Conservation (phyloP, 2,113 vertebrate species). For the Oenanthe melanoleuca region DNA sequence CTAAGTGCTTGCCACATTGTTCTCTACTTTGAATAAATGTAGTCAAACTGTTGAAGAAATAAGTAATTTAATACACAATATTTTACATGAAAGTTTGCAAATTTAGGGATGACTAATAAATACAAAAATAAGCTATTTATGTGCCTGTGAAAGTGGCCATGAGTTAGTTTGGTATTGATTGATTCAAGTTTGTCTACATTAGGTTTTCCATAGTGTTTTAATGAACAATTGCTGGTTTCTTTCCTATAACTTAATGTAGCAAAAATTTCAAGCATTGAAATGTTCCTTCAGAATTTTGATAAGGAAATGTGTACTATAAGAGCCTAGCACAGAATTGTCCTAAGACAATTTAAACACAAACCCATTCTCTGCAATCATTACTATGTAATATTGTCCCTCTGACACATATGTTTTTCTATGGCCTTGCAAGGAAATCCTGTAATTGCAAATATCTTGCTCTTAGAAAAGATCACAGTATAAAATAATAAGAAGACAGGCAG, state of each 20-base stretch:
- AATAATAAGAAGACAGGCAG: background rate
- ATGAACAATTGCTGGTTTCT: background rate
- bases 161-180: background rate
- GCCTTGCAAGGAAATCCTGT: background rate
- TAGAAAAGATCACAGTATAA: background rate
- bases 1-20: background rate
- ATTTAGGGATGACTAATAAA: background rate
- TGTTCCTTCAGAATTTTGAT: background rate
- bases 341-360: background rate
- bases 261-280: background rate
- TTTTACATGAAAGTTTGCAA: background rate
- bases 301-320: background rate
- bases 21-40: background rate
- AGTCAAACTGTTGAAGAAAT: background rate
- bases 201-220: background rate
- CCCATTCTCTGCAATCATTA: background rate
- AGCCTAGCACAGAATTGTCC: accelerated
- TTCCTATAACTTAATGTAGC: accelerated
- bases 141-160: background rate
- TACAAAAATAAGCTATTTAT: background rate
- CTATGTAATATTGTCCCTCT: background rate
- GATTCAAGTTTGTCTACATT: background rate
- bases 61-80: background rate
- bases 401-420: background rate
- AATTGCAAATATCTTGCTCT: background rate